These are phyloP conservation scores for Penaeus japonicus DNA, from an alignment of 1,140 invertebrate genomes.

Conservation along the genomic window DNA sequence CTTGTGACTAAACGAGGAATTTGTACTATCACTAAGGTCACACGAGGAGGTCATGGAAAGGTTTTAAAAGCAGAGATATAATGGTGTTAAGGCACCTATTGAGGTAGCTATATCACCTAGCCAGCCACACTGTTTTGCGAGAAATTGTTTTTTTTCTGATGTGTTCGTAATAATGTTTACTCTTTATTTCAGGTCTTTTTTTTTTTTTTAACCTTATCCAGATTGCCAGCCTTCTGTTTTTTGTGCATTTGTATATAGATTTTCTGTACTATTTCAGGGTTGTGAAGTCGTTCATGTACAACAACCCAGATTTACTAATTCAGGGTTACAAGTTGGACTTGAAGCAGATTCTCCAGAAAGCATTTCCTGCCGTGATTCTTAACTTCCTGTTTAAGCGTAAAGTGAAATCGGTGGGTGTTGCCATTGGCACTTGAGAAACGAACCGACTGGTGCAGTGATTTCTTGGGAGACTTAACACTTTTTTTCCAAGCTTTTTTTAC, in stretches of 20 bases:
- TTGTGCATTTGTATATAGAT: not conserved
- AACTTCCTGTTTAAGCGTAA: slow-evolving; percentile 90
- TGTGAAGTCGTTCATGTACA: slow-evolving; percentile 50
- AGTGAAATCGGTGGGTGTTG: slow-evolving; percentile 75
- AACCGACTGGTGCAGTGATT: slow-evolving; percentile 43
- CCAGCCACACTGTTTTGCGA: too few relatives aligned
- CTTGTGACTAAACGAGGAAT: too few relatives aligned
- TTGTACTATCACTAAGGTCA: too few relatives aligned
- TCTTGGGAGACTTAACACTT: slow-evolving; percentile 16
- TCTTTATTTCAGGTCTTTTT: too few relatives aligned
- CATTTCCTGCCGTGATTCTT: slow-evolving; percentile 83
- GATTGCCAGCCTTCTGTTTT: not conserved
- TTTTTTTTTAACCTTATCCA: not conserved
- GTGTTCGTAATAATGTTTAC: too few relatives aligned
- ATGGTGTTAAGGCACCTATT: too few relatives aligned
- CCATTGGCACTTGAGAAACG: not conserved
- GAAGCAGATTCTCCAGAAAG: slow-evolving; percentile 83
- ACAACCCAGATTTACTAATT: slow-evolving; percentile 73
- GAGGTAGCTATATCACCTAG: too few relatives aligned
- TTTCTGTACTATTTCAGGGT: slow-evolving; percentile 49
- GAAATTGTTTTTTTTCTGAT: too few relatives aligned
- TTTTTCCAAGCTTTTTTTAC: not conserved
- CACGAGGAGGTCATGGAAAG: too few relatives aligned
- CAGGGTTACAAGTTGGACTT: slow-evolving; percentile 87
- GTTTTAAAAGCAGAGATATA: too few relatives aligned